Conservation (phyloP, 2,113 vertebrate genomes). For the Prionailurus viverrinus region DNA sequence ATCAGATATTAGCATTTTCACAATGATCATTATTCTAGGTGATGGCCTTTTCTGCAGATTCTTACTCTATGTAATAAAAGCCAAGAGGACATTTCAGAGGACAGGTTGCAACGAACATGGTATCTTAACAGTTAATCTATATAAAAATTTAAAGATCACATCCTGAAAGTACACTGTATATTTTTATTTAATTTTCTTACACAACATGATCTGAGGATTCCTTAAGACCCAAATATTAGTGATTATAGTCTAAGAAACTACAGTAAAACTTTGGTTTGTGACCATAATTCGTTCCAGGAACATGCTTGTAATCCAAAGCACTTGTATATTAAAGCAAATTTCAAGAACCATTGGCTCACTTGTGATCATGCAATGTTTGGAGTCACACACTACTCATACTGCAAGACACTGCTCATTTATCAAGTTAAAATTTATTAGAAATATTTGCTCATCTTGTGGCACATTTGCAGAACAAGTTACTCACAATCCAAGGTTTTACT, state of each 20-base stretch:
- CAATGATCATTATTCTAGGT: neutral
- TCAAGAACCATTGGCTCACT: too few species aligned
- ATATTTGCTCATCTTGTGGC: too few species aligned
- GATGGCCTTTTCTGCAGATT: neutral
- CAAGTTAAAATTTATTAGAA: too few species aligned
- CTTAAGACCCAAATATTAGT: neutral
- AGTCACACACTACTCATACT: too few species aligned
- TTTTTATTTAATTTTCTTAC: constrained; percentile 16
- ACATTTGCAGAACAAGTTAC: too few species aligned
- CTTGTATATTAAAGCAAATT: too few species aligned
- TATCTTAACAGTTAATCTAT: neutral
- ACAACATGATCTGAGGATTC: constrained; percentile 37
- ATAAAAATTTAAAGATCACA: constrained; percentile 8
- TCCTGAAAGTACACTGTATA: neutral
- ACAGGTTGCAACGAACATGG: neutral
- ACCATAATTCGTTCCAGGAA: too few species aligned
- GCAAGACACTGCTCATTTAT: too few species aligned
- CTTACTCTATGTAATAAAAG: neutral
- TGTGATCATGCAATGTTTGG: too few species aligned
- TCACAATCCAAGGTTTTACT: too few species aligned
- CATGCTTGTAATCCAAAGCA: too few species aligned
- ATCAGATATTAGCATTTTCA: neutral
- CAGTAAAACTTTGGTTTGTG: too few species aligned
- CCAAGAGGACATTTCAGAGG: neutral
- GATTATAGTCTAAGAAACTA: neutral